Base-by-base conservation (phyloP, 2,113 vertebrate genomes). In the Thamnaconus septentrionalis region DNA sequence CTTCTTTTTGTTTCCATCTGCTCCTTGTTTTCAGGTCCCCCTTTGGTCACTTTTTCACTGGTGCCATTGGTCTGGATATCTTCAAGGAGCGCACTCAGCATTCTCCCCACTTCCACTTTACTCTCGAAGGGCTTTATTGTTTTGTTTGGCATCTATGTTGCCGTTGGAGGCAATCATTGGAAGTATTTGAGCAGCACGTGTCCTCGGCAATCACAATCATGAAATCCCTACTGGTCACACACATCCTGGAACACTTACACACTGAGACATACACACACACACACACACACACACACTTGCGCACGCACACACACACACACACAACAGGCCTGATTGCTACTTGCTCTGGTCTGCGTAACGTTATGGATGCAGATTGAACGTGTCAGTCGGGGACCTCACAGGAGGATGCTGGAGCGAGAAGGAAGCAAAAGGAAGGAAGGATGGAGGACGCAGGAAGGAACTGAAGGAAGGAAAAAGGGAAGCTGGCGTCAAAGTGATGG, bases 1-100 rank as follows among this genome's bases (percentile, higher is more conserved):
- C 83, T 89, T 75, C 79, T 74, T 86, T 87, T 89, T 87, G 18
- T 78, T 71, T 75, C 83, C 89, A 87, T 90, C 87, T 90, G 88
- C 83, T 89, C 77, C 79, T 74, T 86, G 88, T 89, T 87, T 87
- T 79, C 67, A 57, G 72, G 86, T 83, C 73, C 18, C 74, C 66
- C 71, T 78, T 84, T 66, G 72, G 80, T 85, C 80, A 67, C 78
- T 79, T 86, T 77, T 52, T 79, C 79, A 85, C 18, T 31, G 18
- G 18, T 31, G 18, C 18, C 18, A 31, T 31, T 47, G 84, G 75
- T 84, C 90, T 91, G 90, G 86, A 84, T 70, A 84, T 75, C 82
- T 85, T 91, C 87, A 89, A 80, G 81, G 72, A 82, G 70, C 73
- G 76, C 67, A 64, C 61, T 75, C 51, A 0, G 41, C 61, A 62